A percentile compares a stretch with the other conserved stretches of the same genome.
phyloP scores from a whole-genome alignment of 2,113 vertebrate species.

The Misgurnus mizolepis region DNA sequence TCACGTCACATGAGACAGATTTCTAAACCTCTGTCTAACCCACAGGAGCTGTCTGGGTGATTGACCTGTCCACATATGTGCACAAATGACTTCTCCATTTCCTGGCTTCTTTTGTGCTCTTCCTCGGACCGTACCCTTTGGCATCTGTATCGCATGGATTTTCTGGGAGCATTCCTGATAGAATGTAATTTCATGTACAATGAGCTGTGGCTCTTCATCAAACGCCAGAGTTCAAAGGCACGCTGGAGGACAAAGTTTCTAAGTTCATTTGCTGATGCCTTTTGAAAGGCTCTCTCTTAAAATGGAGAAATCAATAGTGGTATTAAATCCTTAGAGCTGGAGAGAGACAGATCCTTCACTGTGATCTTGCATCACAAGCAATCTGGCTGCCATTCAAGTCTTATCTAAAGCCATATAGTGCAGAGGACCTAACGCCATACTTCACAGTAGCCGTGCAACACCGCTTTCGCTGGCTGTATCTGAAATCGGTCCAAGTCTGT shows the following conservation, averaged over 20 bases:
- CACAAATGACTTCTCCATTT: neutral
- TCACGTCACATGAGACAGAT: neutral
- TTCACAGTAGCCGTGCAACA: slow-evolving; percentile 10
- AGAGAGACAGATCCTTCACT: slow-evolving; percentile 31
- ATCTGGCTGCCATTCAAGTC: slow-evolving; percentile 16
- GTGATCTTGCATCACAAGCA: slow-evolving; percentile 20
- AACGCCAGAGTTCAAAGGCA: slow-evolving; percentile 31
- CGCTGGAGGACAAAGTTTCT: slow-evolving; percentile 26
- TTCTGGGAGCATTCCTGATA: neutral
- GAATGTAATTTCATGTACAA: slow-evolving; percentile 19
- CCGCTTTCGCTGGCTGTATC: neutral
- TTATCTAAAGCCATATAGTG: slow-evolving; percentile 35
- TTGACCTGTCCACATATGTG: neutral
- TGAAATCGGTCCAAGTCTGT: neutral
- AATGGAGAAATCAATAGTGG: slow-evolving; percentile 49
- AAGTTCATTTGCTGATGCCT: slow-evolving; percentile 46
- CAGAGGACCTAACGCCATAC: neutral
- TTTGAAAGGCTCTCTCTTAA: slow-evolving; percentile 47
- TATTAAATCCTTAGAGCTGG: slow-evolving; percentile 44
- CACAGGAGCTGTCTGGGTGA: neutral
- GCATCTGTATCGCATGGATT: neutral
- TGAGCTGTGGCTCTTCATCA: slow-evolving; percentile 26
- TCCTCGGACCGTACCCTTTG: neutral
- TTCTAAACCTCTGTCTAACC: neutral
- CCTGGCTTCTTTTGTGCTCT: neutral